Evolutionary conservation across 2,888 invertebrate genomes (phyloP), one percentile per base, ranked within the genome.

Genomic region (Papilio elwesi): DNA sequence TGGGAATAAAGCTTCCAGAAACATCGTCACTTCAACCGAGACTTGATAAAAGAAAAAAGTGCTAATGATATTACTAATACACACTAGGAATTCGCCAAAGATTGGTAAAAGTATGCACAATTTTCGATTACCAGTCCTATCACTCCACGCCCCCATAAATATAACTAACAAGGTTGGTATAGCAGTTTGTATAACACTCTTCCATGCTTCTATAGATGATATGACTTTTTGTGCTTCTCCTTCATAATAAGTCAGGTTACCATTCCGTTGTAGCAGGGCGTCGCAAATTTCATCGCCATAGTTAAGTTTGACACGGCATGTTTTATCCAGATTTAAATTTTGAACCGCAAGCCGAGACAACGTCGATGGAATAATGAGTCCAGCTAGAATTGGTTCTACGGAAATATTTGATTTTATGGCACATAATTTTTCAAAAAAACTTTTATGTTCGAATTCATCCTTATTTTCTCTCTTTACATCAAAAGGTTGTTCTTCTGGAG

Each of bases 351-450:
- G 83, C 76, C 95, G 95, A 1, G 97, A 95, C 47, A 95, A 80
- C 80, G 94, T 94, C 51, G 95, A 94, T 36, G 96, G 95, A 85
- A 96, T 94, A 5, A 96, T 95, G 78, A 96, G 94, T 64, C 96
- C 96, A 0, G 96, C 96, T 62, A 96, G 85, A 90, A 96, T 95
- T 0, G 96, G 96, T 80, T 96, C 96, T 0, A 96, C 96, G 3
- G 96, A 95, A 76, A 96, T 95, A 82, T 95, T 95, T 13, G 87
- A 86, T 77, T 91, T 92, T 59, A 96, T 80, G 77, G 94, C 93
- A 71, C 87, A 85, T 82, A 94, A 89, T 81, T 95, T 95, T 78
- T 95, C 90, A 13, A 85, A 82, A 74, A 94, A 89, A 9, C 88
- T 91, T 91, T 94, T 94, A 0, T 92, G 86, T 75, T 90, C 78